Base-by-base conservation (phyloP, 2,888 invertebrate species). In the Sinohyriopsis cumingii region DNA sequence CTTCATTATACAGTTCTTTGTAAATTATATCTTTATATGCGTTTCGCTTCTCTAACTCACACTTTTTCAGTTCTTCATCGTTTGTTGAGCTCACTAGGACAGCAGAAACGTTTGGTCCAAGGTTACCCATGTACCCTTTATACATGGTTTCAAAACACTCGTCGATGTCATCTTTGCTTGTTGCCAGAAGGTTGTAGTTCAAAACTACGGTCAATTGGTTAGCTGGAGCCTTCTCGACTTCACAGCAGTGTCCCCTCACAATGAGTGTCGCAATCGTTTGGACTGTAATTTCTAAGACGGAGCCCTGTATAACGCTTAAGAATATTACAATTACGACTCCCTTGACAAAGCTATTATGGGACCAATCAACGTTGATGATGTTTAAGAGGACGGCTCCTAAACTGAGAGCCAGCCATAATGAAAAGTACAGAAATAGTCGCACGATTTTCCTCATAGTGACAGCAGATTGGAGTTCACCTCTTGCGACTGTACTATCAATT, bases 141-240 rank as follows among this genome's bases (percentile, higher is more conserved):
- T 80, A 86, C 87, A 87, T 87, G 9, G 83, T 84, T 55, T 84
- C 79, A 56, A 84, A 72, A 68, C 85, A 84, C 68, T 86, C 84
- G 57, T 86, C 83, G 53, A 86, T 82, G 69, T 86, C 85, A 63
- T 84, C 85, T 68, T 77, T 78, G 59, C 82, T 78, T 5, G 81
- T 72, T 12, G 85, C 85, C 54, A 85, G 69, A 12, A 85, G 71
- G 67, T 85, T 85, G 70, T 85, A 85, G 67, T 85, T 85, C 18
- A 85, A 69, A 56, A 82, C 73, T 3, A 85, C 65, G 5, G 82
- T 84, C 33, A 84, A 68, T 24, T 82, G 73, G 22, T 82, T 82
- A 57, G 75, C 77, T n/a, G 75, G 70, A 5, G 78, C 80, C 12
- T 68, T 71, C 20, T 71, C 70, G 56, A 71, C 75, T 55, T 78